These are phyloP conservation scores for Agriotes lineatus DNA, from an alignment of 2,888 invertebrate genomes.

Conservation along the genomic window DNA sequence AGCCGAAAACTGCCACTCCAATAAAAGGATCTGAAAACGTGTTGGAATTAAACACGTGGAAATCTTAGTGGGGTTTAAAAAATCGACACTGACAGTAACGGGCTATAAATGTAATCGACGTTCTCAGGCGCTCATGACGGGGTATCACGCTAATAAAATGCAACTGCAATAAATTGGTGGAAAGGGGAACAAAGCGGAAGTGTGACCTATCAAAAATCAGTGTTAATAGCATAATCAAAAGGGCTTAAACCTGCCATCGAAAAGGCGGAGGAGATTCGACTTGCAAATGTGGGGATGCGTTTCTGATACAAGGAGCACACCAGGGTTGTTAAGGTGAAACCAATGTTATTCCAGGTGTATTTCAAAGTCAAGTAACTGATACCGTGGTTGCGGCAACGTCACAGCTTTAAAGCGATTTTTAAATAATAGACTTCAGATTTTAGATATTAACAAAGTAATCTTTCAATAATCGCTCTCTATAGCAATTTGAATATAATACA, in stretches of 20 bases:
- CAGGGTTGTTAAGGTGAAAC: too few relatives aligned
- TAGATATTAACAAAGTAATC: too few relatives aligned
- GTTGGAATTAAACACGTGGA: slow-evolving; percentile 23
- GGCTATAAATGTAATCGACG: slow-evolving; percentile 43
- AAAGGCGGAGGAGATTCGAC: slow-evolving; percentile 8
- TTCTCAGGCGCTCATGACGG: slow-evolving; percentile 27
- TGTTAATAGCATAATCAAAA: slow-evolving; percentile 51
- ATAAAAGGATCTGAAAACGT: neutral
- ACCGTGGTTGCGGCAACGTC: too few relatives aligned
- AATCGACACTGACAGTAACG: slow-evolving; percentile 30
- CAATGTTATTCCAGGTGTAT: too few relatives aligned
- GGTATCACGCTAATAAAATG: slow-evolving; percentile 42
- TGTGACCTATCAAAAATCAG: slow-evolving; percentile 50
- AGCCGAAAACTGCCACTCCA: neutral
- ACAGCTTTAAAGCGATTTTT: too few relatives aligned
- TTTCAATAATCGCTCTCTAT: too few relatives aligned
- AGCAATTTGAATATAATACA: too few relatives aligned
- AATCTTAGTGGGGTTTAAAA: slow-evolving; percentile 27
- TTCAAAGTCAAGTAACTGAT: too few relatives aligned
- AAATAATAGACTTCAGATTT: too few relatives aligned
- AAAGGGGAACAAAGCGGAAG: slow-evolving; percentile 41
- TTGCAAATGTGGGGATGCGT: slow-evolving; percentile 4
- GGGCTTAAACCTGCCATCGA: slow-evolving; percentile 26
- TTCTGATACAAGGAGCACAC: neutral
- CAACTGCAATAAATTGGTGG: slow-evolving; percentile 42